Base-by-base conservation (phyloP, 2,888 invertebrate genomes). In the Lordiphosa fenestrarum region DNA sequence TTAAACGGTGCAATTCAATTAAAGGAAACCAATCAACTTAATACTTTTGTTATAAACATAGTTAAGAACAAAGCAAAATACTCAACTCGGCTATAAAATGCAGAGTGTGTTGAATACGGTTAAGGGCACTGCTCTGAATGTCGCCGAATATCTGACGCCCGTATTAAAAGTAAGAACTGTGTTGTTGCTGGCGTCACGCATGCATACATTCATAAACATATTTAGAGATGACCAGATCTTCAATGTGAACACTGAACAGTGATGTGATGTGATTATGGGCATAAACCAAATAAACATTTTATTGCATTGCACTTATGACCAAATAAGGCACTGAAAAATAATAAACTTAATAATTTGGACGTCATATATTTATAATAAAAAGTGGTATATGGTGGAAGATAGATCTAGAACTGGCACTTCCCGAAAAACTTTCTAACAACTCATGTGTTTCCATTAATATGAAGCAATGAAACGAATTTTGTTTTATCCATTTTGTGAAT, bases 141-240 rank as follows among this genome's bases (percentile, higher is more conserved):
- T 99, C 33, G 99, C 98, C 19, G 98, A 98, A 88, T 97, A 96
- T 90, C 91, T 99, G 85, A 98, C 98, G 69, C 99, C 99, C 52
- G 95, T 99, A 52, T 91, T 99, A 60, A 98, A 96, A 94, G 98
- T 97, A 92, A 68, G 61, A 7, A 30, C 3, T 30, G 9, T 10
- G 10, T 30, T 30, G 9, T 35, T 30, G 39, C 12, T 7, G 7
- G 44, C 42, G 23, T 25, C 41, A 30, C 30, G 10, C 30, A 30
- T 30, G 10, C 30, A 30, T 41, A 21, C 25, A 36, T 15, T 25
- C 25, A 25, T 25, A 25, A 25, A 25, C 7, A 25, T 7, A 23
- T 23, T 6, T 23, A 13, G 42, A 25, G 48, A 57, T 58, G 62
- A 49, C 39, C 52, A 35, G 10, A 35, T 4, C 19, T 10, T 19